phyloP scores from a whole-genome alignment of 1,140 invertebrate species.

The Choristoneura fumiferana region DNA sequence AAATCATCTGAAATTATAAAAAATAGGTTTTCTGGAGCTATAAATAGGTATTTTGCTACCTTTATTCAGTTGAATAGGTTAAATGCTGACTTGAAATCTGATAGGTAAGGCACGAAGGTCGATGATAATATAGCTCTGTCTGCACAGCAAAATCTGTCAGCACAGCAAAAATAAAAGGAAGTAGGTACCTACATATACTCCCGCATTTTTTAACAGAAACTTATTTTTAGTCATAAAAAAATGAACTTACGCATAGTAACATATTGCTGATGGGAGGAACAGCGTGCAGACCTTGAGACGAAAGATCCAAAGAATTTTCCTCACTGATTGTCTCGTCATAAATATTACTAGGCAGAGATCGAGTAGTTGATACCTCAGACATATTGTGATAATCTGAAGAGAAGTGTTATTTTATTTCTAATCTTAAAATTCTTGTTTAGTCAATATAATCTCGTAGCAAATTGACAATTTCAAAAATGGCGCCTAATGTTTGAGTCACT shows the following conservation, averaged over 20 bases:
- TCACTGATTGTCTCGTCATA: slow-evolving; percentile 50
- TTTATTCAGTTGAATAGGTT: no score
- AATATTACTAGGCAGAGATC: slow-evolving; percentile 29
- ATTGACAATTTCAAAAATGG: slow-evolving; percentile 22
- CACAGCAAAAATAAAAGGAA: no score
- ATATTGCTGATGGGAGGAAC: slow-evolving; percentile 43
- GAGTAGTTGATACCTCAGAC: slow-evolving; percentile 27
- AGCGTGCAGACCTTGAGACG: slow-evolving; percentile 30
- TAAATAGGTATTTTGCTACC: no score
- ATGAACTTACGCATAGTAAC: slow-evolving; percentile 41
- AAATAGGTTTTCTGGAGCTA: neutral
- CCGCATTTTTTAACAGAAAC: no score
- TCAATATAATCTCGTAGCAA: slow-evolving; percentile 34
- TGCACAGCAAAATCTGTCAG: no score
- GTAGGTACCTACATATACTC: no score
- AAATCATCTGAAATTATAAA: slow-evolving; percentile 72
- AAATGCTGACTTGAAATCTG: no score
- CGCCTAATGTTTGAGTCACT: slow-evolving; percentile 14
- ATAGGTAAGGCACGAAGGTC: no score
- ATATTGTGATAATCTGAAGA: slow-evolving; percentile 9
- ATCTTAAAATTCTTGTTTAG: slow-evolving; percentile 25
- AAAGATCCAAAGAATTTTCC: slow-evolving; percentile 42
- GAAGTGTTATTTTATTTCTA: neutral
- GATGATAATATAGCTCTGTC: no score
- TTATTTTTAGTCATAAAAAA: neutral